A percentile compares a stretch with the other conserved stretches of the same genome.
phyloP scores from a whole-genome alignment of 1,140 invertebrate genomes.

The Zelostemma sp. region DNA sequence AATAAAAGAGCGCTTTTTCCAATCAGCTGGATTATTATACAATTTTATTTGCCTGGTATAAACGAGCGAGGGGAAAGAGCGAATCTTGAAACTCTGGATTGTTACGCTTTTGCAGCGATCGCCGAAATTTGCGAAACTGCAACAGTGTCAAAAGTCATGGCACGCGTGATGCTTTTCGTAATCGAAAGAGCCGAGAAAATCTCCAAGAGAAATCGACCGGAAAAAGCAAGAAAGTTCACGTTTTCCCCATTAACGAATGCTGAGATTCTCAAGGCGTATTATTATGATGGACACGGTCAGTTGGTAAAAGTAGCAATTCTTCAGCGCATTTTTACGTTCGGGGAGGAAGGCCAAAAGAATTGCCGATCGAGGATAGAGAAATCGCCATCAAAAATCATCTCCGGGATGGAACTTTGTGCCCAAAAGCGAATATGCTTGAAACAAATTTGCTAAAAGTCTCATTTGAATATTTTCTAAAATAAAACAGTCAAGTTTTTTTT shows the following conservation, averaged over 20 bases:
- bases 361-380: slow-evolving; percentile 46
- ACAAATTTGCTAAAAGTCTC: no score
- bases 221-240: slow-evolving; percentile 41
- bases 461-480: no score
- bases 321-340: slow-evolving; percentile 34
- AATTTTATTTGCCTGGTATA: no score
- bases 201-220: slow-evolving; percentile 42
- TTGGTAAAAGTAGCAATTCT: slow-evolving; percentile 47
- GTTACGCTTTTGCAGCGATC: no score
- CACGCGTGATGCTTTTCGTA: slow-evolving; percentile 12
- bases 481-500: no score
- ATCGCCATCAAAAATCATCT: slow-evolving; percentile 25
- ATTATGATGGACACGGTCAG: slow-evolving; percentile 38
- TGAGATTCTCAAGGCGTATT: slow-evolving; percentile 40
- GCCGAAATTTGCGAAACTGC: no score
- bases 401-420: slow-evolving; percentile 15
- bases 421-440: neutral
- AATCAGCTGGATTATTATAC: no score
- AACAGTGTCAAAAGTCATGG: no score
- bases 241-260: slow-evolving; percentile 45
- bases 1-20: neutral
- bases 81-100: no score
- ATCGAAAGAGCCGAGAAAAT: slow-evolving; percentile 19
- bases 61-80: no score
- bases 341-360: slow-evolving; percentile 35